Conservation (phyloP, 2,113 vertebrate species). For the Zapus hudsonius region DNA sequence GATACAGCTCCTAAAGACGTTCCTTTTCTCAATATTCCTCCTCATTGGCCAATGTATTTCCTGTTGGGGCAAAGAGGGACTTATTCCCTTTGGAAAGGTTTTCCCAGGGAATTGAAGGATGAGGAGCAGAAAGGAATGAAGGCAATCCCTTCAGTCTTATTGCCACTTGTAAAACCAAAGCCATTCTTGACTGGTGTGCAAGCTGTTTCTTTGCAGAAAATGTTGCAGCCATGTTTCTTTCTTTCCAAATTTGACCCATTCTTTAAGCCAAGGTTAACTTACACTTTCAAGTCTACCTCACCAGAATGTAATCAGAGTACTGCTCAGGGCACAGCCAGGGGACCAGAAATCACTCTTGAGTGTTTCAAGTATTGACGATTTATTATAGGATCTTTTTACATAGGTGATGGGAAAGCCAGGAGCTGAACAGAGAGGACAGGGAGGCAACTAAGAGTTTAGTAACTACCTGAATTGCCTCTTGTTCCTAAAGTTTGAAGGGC, state of each 20-base stretch:
- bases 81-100: not conserved
- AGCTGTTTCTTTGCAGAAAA: not conserved
- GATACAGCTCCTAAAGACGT: not conserved
- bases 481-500: not conserved
- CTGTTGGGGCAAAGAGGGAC: not conserved
- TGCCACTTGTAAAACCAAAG: not conserved
- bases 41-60: not conserved
- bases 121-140: not conserved
- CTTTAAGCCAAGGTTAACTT: not conserved
- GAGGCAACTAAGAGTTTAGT: not conserved
- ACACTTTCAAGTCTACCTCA: not conserved
- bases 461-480: not conserved
- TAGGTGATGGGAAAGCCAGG: not conserved
- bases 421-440: not conserved
- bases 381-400: not conserved
- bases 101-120: not conserved
- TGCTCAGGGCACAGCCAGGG: not conserved
- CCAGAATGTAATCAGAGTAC: not conserved
- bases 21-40: not conserved
- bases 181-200: not conserved
- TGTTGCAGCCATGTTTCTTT: not conserved
- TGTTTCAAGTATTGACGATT: not conserved
- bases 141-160: not conserved
- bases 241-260: constrained; percentile 15
- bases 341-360: not conserved